These are phyloP conservation scores for Chiridota heheva DNA, from an alignment of 35 echinoderm and acorn worm genomes.

Conservation along the genomic window DNA sequence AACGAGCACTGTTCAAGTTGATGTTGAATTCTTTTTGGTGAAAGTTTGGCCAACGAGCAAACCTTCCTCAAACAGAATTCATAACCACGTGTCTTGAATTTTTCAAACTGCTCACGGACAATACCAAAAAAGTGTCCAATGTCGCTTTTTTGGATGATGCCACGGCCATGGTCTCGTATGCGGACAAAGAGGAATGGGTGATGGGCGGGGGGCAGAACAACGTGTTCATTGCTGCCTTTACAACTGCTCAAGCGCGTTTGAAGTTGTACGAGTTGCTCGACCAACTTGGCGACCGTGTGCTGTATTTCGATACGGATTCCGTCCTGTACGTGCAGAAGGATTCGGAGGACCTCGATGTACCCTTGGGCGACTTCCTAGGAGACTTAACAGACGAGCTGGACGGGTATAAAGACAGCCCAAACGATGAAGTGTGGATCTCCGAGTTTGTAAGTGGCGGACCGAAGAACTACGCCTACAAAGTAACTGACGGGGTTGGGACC, in stretches of 20 bases:
- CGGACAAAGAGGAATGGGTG: background rate
- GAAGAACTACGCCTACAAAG: no score
- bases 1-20: constrained; percentile 16
- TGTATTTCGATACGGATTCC: constrained; percentile 27
- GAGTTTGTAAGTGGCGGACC: no score
- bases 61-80: constrained; percentile 27
- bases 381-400: no score
- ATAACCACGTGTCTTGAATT: background rate
- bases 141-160: constrained; percentile 14
- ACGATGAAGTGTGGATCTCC: no score
- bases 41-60: constrained; percentile 36
- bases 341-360: no score
- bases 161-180: constrained; percentile 7
- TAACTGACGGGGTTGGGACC: no score
- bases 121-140: background rate
- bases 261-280: constrained; percentile 14
- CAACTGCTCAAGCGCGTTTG: constrained; percentile 2
- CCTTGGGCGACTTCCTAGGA: no score
- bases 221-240: constrained; percentile 9
- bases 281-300: background rate
- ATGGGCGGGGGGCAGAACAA: background rate
- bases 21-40: constrained; percentile 57
- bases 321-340: constrained; percentile 17
- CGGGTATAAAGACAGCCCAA: no score
- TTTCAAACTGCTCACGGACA: constrained; percentile 11